Conservation (phyloP, 2,888 invertebrate genomes). For the Acronicta aceris region DNA sequence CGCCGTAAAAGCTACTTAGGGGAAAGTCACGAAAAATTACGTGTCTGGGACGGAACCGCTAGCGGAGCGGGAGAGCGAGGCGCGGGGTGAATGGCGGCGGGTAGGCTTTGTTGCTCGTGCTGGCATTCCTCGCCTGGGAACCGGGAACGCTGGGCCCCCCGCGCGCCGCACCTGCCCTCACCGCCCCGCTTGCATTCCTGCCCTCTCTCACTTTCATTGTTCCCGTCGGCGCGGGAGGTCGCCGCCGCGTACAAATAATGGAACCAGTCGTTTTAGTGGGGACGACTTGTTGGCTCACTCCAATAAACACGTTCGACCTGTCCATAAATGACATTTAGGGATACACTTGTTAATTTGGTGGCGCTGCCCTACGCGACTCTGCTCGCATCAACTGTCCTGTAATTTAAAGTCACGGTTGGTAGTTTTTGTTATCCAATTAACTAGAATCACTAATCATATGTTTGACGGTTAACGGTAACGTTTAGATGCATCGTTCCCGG, state of each 20-base stretch:
- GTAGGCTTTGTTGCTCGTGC: conserved; percentile 87
- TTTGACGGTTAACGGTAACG: conserved; percentile 73
- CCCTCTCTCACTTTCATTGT: conserved; percentile 89
- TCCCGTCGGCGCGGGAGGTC: conserved; percentile 87
- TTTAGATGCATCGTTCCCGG: conserved; percentile 36
- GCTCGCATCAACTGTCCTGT: conserved; percentile 33
- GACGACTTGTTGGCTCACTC: conserved; percentile 76
- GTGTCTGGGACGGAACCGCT: conserved; percentile 76
- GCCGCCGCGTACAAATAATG: conserved; percentile 81
- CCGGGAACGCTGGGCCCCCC: conserved; percentile 76
- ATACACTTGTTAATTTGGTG: conserved; percentile 72
- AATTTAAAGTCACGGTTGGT: conserved; percentile 43
- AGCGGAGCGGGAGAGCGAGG: conserved; percentile 62
- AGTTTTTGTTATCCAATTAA: conserved; percentile 56
- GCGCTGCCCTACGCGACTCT: conserved; percentile 31
- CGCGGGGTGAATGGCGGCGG: conserved; percentile 86
- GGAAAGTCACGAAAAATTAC: conserved; percentile 84
- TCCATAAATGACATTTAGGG: conserved; percentile 81
- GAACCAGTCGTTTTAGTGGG: conserved; percentile 80
- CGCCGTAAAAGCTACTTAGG: conserved; percentile 75
- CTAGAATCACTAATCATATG: conserved; percentile 63
- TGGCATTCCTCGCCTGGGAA: conserved; percentile 89
- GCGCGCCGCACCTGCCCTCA: conserved; percentile 66
- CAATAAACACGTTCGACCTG: conserved; percentile 81
- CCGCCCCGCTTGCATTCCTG: conserved; percentile 82